These are phyloP conservation scores for Argentina silus DNA, from an alignment of 2,797 vertebrate species.

Conservation along the genomic window DNA sequence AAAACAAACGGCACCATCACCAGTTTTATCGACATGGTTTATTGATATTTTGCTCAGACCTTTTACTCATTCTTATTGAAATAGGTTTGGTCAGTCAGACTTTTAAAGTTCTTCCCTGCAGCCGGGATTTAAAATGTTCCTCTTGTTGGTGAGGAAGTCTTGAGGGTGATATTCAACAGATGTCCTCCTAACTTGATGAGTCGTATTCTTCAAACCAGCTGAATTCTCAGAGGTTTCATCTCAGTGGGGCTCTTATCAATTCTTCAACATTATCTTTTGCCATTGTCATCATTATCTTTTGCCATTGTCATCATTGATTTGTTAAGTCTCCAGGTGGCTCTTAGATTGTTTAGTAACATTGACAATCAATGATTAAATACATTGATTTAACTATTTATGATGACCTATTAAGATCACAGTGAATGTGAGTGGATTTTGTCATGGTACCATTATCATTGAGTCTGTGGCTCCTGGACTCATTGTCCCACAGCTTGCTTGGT, in stretches of 20 bases:
- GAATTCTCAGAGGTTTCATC: neutral
- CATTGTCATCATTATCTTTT: neutral
- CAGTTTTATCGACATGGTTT: neutral
- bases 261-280: too few relatives aligned
- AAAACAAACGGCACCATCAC: neutral
- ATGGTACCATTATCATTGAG: neutral
- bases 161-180: neutral
- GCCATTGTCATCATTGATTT: neutral
- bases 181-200: neutral
- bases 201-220: neutral
- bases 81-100: neutral
- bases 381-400: neutral
- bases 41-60: neutral
- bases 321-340: neutral
- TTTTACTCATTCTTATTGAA: neutral
- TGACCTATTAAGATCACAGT: neutral
- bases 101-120: neutral
- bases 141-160: neutral
- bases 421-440: neutral
- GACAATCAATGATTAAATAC: neutral
- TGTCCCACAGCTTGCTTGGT: slow-evolving; percentile 26
- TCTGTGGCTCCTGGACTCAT: neutral
- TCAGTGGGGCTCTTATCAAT: too few relatives aligned
- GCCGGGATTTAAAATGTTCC: neutral
- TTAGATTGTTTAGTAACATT: neutral